Conservation (phyloP, 2,113 vertebrate genomes). For the Balaeniceps rex region DNA sequence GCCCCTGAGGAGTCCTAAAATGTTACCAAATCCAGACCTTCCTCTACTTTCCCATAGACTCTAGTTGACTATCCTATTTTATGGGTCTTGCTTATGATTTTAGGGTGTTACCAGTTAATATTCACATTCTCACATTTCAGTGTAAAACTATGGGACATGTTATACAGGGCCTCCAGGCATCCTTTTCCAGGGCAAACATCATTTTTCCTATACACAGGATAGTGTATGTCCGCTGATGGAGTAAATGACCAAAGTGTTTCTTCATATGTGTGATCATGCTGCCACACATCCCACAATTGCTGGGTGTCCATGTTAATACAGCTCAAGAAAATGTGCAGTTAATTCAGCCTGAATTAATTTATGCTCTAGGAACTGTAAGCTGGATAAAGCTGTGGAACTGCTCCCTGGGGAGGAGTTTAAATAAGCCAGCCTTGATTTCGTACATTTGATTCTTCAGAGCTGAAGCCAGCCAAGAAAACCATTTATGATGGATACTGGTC, state of each 20-base stretch:
- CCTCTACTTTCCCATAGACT: neutral
- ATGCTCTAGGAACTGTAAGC: neutral
- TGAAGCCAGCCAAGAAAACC: neutral
- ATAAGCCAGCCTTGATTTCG: slow-evolving; percentile 7
- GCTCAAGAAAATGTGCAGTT: neutral
- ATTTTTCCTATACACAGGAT: neutral
- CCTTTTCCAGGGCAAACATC: neutral
- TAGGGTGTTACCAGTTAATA: neutral
- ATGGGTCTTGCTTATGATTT: neutral
- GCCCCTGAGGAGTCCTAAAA: neutral
- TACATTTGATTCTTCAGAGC: neutral
- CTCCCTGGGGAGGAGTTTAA: neutral
- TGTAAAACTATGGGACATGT: neutral
- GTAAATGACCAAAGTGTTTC: neutral
- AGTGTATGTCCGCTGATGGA: neutral
- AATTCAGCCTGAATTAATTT: slow-evolving; percentile 21
- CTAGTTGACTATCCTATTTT: neutral
- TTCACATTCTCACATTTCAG: neutral
- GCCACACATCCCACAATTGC: neutral
- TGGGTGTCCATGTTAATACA: neutral
- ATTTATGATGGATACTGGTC: neutral
- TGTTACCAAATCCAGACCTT: neutral
- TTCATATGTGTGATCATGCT: neutral
- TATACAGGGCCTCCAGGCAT: neutral
- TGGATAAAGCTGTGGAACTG: neutral